Evolutionary conservation across 2,888 invertebrate species (phyloP).

Genomic region (Synergus japonicus): DNA sequence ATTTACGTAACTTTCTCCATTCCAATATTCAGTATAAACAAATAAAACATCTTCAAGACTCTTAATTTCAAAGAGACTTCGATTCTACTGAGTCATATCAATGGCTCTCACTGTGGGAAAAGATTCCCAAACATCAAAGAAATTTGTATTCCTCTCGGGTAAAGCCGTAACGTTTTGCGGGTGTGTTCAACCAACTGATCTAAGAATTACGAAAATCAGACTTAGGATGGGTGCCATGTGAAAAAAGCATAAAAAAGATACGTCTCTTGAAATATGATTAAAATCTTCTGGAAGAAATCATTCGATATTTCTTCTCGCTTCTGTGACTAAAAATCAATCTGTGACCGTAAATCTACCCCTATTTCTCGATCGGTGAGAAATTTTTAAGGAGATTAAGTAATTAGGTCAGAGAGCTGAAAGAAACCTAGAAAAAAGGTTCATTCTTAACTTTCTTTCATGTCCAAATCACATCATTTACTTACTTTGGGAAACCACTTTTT

Average conservation of each 20-base stretch:
- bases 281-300: background rate
- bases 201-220: slow-evolving; percentile 16
- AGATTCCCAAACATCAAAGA: slow-evolving; percentile 22
- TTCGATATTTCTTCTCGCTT: background rate
- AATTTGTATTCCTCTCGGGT: slow-evolving; percentile 23
- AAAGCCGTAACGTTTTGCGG: background rate
- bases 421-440: slow-evolving; percentile 18
- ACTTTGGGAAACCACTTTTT: slow-evolving; percentile 22
- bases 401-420: slow-evolving; percentile 21
- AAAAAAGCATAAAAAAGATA: slow-evolving; percentile 11
- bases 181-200: slow-evolving; percentile 22
- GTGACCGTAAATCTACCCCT: background rate
- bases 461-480: slow-evolving; percentile 26
- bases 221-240: background rate
- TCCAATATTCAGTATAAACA: background rate
- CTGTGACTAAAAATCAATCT: background rate
- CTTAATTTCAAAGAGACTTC: background rate
- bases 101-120: slow-evolving; percentile 18
- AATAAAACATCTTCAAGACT: background rate
- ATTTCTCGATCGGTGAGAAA: slow-evolving; percentile 9
- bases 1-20: background rate
- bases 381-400: slow-evolving; percentile 34
- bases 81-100: background rate
- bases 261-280: slow-evolving; percentile 10
- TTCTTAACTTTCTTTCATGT: slow-evolving; percentile 28